Evolutionary conservation across 2,888 invertebrate species (phyloP).

Genomic region (Psylliodes chrysocephalus): DNA sequence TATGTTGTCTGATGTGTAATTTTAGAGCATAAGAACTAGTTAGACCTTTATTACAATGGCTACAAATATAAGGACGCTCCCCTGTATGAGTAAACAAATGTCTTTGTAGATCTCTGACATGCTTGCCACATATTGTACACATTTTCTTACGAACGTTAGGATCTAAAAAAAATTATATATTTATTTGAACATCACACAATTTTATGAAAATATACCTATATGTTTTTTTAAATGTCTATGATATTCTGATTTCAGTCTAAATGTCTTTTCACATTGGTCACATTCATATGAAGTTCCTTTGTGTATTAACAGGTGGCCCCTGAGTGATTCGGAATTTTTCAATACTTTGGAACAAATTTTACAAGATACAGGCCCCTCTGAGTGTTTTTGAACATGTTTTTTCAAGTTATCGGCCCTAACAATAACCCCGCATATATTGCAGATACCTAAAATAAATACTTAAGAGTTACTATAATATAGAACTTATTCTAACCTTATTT

Average conservation of each 20-base stretch:
- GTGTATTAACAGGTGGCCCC: conserved; percentile 54
- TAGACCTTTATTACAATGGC: conserved; percentile 53
- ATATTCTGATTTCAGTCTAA: conserved; percentile 53
- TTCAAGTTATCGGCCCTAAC: conserved; percentile 54
- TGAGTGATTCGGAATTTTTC: conserved; percentile 56
- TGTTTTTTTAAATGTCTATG: conserved; percentile 54
- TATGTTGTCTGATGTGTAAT: conserved; percentile 54
- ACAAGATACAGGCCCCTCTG: conserved; percentile 52
- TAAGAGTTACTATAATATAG: no score
- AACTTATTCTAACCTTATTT: no score
- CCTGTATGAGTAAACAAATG: conserved; percentile 56
- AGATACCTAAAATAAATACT: conserved; percentile 41
- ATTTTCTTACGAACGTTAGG: conserved; percentile 52
- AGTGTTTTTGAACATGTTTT: conserved; percentile 54
- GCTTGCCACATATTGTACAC: conserved; percentile 55
- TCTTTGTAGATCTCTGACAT: conserved; percentile 51
- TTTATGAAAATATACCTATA: conserved; percentile 47
- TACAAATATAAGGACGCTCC: conserved; percentile 53
- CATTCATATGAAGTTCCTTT: conserved; percentile 51
- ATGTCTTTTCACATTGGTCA: conserved; percentile 55
- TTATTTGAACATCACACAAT: no score
- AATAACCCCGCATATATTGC: conserved; percentile 56
- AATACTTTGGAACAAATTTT: conserved; percentile 52
- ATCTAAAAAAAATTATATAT: conserved; percentile 47
- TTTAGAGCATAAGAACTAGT: conserved; percentile 54